These are phyloP conservation scores for Diachrysia chrysitis DNA, from an alignment of 2,888 invertebrate genomes.

Conservation along the genomic window DNA sequence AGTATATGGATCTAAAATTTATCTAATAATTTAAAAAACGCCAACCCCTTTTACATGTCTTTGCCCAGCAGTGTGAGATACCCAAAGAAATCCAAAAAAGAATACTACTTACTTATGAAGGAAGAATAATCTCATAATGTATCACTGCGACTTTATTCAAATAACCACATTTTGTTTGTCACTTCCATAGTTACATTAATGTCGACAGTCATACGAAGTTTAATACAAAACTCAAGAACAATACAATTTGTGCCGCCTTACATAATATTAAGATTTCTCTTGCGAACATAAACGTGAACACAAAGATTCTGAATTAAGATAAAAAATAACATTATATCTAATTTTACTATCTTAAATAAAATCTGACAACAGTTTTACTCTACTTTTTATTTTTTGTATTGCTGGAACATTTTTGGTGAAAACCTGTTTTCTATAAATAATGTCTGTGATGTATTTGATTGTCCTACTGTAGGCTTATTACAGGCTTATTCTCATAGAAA, in stretches of 20 bases:
- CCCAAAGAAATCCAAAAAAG: too few species aligned
- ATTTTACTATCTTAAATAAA: constrained; percentile 53
- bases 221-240: constrained; percentile 18
- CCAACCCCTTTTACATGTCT: too few species aligned
- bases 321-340: constrained; percentile 42
- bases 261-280: constrained; percentile 41
- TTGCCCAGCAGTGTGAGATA: too few species aligned
- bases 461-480: too few species aligned
- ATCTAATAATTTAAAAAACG: too few species aligned
- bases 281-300: constrained; percentile 22
- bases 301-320: constrained; percentile 47
- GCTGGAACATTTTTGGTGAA: constrained; percentile 20
- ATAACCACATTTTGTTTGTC: neutral
- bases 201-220: constrained; percentile 4
- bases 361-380: constrained; percentile 34
- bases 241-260: constrained; percentile 29
- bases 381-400: constrained; percentile 27
- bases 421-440: too few species aligned
- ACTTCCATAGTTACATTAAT: neutral
- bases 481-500: too few species aligned
- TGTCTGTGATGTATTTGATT: too few species aligned
- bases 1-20: too few species aligned
- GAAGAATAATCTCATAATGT: neutral
- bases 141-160: neutral
- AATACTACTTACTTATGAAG: neutral